These are phyloP conservation scores for Eumeta japonica DNA, from an alignment of 1,140 invertebrate genomes.

Conservation along the genomic window DNA sequence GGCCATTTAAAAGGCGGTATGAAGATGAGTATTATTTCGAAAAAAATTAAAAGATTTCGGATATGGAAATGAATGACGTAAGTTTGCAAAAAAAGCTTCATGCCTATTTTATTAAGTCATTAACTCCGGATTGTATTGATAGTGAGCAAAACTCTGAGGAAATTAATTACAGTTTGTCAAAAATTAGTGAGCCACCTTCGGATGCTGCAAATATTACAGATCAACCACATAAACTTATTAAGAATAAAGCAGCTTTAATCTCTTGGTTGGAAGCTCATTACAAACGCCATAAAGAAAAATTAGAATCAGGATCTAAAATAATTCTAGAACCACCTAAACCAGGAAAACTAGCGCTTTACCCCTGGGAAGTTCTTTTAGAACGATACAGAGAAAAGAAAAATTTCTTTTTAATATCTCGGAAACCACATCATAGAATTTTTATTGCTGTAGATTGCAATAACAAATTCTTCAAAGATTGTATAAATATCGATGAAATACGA, in stretches of 20 bases:
- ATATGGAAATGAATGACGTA: no score
- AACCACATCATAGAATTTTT: conserved; percentile 34
- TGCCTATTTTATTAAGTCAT: no score
- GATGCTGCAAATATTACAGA: neutral
- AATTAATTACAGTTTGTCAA: neutral
- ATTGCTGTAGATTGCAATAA: conserved; percentile 29
- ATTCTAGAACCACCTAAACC: conserved; percentile 28
- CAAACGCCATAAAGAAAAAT: conserved; percentile 29
- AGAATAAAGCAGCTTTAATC: conserved; percentile 25
- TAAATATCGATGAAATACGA: conserved; percentile 35
- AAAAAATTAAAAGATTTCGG: no score
- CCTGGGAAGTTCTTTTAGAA: conserved; percentile 41
- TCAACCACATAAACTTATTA: no score
- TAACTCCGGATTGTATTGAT: no score
- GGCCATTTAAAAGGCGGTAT: no score
- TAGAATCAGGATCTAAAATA: conserved; percentile 19
- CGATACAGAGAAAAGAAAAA: conserved; percentile 42
- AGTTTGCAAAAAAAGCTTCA: no score
- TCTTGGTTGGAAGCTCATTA: conserved; percentile 38
- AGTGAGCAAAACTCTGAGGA: neutral
- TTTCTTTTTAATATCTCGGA: conserved; percentile 31
- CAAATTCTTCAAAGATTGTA: conserved; percentile 28
- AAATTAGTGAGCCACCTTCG: no score
- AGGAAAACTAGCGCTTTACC: conserved; percentile 31
- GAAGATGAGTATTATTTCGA: no score